phyloP scores from a whole-genome alignment of 2,888 invertebrate species.

The Lasioglossum villosulum region DNA sequence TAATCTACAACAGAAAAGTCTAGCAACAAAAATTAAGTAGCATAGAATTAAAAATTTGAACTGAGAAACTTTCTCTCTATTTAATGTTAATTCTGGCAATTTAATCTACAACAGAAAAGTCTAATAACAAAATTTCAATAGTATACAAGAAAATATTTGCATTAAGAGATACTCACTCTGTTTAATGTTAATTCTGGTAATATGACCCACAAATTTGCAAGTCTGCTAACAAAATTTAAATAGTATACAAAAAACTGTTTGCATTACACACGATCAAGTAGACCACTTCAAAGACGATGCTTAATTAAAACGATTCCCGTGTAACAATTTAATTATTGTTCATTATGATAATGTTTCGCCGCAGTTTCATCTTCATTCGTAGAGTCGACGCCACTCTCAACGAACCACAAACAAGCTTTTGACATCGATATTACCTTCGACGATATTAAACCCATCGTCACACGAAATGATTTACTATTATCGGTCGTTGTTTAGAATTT shows the following conservation, averaged over 20 bases:
- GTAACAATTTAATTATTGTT: background rate
- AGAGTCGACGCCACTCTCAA: background rate
- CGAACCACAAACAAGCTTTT: background rate
- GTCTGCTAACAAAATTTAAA: background rate
- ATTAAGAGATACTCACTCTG: too few relatives aligned
- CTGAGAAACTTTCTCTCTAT: too few relatives aligned
- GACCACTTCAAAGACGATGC: background rate
- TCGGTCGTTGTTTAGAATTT: slow-evolving; percentile 14
- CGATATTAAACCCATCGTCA: background rate
- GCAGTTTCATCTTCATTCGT: background rate
- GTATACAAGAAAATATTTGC: too few relatives aligned
- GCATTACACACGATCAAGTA: background rate
- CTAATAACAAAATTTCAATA: background rate
- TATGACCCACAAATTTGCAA: too few relatives aligned
- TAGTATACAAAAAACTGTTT: background rate
- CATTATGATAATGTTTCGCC: background rate
- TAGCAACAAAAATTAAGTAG: background rate
- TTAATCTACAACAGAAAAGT: background rate
- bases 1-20: background rate
- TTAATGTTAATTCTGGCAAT: too few relatives aligned
- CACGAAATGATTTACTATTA: background rate
- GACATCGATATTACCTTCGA: background rate
- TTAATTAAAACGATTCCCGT: background rate
- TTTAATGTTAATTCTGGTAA: too few relatives aligned
- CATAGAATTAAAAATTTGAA: too few relatives aligned